Evolutionary conservation across 2,113 vertebrate genomes (phyloP).

Genomic region (Ciconia maguari): DNA sequence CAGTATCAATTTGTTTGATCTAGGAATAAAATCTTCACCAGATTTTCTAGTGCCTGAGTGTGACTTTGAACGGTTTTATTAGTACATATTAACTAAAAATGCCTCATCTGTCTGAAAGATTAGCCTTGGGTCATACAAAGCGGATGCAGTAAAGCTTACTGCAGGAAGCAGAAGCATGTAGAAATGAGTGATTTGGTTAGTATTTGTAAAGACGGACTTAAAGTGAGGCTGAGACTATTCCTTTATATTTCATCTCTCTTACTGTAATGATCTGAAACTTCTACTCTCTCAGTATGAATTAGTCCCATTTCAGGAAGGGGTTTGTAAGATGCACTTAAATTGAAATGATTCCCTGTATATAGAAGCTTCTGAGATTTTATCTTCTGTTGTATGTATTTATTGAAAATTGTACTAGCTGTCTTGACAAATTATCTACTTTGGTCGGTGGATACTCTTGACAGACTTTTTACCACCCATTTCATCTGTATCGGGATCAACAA

Average conservation of each 20-base stretch:
- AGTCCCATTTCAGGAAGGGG: background rate
- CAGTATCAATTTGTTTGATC: conserved; percentile 11
- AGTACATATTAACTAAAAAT: background rate
- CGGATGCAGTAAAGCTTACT: background rate
- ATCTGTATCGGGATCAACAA: background rate
- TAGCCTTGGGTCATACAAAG: background rate
- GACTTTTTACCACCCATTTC: background rate
- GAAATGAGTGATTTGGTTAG: background rate
- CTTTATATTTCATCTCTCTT: background rate
- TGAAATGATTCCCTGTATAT: background rate
- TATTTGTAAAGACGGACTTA: background rate
- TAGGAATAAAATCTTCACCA: background rate
- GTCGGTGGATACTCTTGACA: background rate
- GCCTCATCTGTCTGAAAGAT: background rate
- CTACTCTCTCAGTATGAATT: background rate
- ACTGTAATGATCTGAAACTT: background rate
- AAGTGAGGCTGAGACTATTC: background rate
- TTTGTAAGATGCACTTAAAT: background rate
- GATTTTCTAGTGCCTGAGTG: background rate
- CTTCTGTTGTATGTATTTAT: background rate
- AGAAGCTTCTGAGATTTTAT: background rate
- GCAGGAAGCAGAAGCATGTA: background rate
- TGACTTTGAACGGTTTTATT: background rate
- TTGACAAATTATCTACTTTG: background rate
- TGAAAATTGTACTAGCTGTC: background rate